Evolutionary conservation across 2,797 vertebrate species (phyloP).

Genomic region (Propithecus perrieri): DNA sequence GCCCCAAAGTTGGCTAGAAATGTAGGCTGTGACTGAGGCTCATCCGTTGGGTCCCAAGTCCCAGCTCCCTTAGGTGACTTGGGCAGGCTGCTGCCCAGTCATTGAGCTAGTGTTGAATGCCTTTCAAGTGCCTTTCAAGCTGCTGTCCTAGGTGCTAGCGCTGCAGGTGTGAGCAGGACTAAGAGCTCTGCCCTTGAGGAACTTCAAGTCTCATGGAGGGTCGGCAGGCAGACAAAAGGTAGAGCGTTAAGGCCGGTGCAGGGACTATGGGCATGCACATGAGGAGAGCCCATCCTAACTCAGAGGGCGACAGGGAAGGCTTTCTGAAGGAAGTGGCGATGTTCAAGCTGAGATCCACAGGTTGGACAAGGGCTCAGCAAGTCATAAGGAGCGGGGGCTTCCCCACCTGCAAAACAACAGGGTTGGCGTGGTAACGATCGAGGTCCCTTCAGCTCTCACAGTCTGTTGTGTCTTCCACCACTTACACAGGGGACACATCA

Average conservation of each 20-base stretch:
- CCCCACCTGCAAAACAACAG: background rate
- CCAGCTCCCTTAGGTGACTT: background rate
- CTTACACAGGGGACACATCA: background rate
- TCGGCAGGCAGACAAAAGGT: background rate
- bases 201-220: background rate
- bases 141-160: background rate
- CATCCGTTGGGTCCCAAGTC: background rate
- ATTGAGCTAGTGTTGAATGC: background rate
- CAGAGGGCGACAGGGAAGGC: background rate
- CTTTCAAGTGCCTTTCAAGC: background rate
- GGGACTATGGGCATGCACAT: no score
- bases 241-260: background rate
- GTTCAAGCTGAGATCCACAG: background rate
- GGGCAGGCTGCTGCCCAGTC: background rate
- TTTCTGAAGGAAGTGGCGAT: background rate
- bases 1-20: background rate
- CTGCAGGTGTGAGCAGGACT: background rate
- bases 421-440: background rate
- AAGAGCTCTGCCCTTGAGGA: background rate
- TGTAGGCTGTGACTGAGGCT: background rate
- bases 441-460: background rate
- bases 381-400: background rate
- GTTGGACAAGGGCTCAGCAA: background rate
- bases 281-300: background rate
- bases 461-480: background rate